Conservation (phyloP, 2,113 vertebrate species). For the Phrynocephalus versicolor region DNA sequence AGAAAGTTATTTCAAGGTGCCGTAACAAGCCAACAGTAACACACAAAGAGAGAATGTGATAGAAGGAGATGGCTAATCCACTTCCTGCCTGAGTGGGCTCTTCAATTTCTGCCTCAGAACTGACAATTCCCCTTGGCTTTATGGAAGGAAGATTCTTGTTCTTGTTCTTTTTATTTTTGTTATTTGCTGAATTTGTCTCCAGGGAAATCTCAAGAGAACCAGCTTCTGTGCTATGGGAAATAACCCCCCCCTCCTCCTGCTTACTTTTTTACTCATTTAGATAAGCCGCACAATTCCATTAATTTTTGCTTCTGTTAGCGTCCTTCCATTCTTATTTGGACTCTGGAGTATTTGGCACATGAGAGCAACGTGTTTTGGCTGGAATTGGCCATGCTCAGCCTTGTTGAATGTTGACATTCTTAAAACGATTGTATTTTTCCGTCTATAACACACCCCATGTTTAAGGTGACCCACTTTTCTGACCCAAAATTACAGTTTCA, state of each 20-base stretch:
- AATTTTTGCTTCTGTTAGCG: constrained; percentile 29
- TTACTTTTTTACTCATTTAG: constrained; percentile 56
- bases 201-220: constrained; percentile 59
- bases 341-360: constrained; percentile 32
- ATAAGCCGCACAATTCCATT: constrained; percentile 62
- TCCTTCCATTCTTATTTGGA: constrained; percentile 22
- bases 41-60: constrained; percentile 43
- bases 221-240: constrained; percentile 33
- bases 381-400: constrained; percentile 5
- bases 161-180: constrained; percentile 47
- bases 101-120: constrained; percentile 64
- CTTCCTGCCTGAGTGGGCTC: constrained; percentile 69
- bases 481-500: no score
- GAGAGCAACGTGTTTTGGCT: constrained; percentile 1
- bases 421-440: no score
- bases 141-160: constrained; percentile 34
- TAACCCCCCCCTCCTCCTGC: constrained; percentile 33
- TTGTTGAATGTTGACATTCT: constrained; percentile 32
- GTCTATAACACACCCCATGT: no score
- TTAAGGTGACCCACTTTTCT: no score
- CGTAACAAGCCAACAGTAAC: constrained; percentile 48
- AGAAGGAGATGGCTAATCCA: constrained; percentile 66
- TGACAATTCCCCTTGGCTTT: constrained; percentile 66
- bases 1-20: constrained; percentile 32
- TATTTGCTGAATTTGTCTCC: constrained; percentile 62